These are phyloP conservation scores for Epinotia bilunana DNA, from an alignment of 2,888 invertebrate genomes.

Conservation along the genomic window DNA sequence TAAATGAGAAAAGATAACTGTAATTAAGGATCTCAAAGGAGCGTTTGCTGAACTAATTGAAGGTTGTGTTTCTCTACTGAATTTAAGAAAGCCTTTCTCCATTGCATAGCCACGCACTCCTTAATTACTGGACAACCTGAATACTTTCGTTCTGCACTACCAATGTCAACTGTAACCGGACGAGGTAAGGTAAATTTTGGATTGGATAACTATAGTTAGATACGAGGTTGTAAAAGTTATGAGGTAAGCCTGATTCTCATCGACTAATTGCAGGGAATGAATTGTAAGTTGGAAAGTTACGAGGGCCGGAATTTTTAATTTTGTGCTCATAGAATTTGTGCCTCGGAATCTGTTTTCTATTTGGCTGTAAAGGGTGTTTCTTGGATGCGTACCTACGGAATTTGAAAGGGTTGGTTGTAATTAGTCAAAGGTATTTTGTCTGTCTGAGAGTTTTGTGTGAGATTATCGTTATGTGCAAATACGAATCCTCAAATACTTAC, in stretches of 20 bases:
- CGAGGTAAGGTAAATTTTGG: background rate
- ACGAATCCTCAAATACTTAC: too few relatives aligned
- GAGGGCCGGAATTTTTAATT: constrained; percentile 40
- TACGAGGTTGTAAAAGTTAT: background rate
- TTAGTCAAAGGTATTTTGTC: too few relatives aligned
- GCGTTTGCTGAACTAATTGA: constrained; percentile 69
- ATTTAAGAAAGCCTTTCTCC: constrained; percentile 53
- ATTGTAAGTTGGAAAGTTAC: constrained; percentile 31
- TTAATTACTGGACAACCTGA: background rate
- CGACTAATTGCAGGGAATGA: constrained; percentile 39
- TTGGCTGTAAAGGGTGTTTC: constrained; percentile 17
- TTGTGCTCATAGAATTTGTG: constrained; percentile 32
- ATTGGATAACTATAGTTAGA: background rate
- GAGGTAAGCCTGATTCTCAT: constrained; percentile 35
- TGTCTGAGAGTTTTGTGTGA: too few relatives aligned
- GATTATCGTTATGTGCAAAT: too few relatives aligned
- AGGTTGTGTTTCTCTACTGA: constrained; percentile 62
- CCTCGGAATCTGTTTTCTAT: constrained; percentile 27
- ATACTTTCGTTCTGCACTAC: background rate
- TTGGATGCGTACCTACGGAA: constrained; percentile 20
- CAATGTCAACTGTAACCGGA: background rate
- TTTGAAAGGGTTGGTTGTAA: background rate
- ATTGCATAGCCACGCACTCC: background rate
- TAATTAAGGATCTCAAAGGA: constrained; percentile 67
- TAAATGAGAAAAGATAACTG: constrained; percentile 64